Conservation (phyloP, 2,888 invertebrate genomes). For the Cosmia trapezina region DNA sequence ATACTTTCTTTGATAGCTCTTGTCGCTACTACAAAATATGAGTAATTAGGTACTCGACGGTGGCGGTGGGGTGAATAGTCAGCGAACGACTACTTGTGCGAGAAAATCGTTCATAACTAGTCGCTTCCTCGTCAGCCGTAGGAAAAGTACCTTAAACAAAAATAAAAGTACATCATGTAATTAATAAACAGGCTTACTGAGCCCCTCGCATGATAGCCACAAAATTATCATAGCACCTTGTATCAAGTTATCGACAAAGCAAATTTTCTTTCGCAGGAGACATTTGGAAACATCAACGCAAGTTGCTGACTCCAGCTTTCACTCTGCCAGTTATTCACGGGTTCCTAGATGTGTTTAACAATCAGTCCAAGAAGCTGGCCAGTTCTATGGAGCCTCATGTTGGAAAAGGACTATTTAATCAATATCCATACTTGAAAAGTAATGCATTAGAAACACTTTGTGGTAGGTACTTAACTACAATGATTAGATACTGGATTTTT, state of each 20-base stretch:
- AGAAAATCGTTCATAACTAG: too few species aligned
- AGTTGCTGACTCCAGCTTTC: slow-evolving; percentile 30
- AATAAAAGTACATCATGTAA: too few species aligned
- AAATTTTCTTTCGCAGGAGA: slow-evolving; percentile 19
- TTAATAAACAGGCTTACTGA: background rate
- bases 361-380: slow-evolving; percentile 25
- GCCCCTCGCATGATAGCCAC: background rate
- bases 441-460: slow-evolving; percentile 36
- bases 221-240: background rate
- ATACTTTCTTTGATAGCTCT: too few species aligned
- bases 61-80: too few species aligned
- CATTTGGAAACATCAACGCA: slow-evolving; percentile 34
- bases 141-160: too few species aligned
- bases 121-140: too few species aligned
- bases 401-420: slow-evolving; percentile 33
- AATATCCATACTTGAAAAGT: background rate
- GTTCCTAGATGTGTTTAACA: slow-evolving; percentile 36
- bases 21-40: too few species aligned
- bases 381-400: background rate
- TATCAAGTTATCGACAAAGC: background rate
- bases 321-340: slow-evolving; percentile 27
- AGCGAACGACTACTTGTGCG: too few species aligned
- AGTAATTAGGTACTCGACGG: too few species aligned
- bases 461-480: background rate
- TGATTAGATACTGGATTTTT: background rate